A percentile compares a stretch with the other conserved stretches of the same genome.
Evolutionary conservation across 2,113 vertebrate species (phyloP).

Genomic region (Bothrops jararaca): DNA sequence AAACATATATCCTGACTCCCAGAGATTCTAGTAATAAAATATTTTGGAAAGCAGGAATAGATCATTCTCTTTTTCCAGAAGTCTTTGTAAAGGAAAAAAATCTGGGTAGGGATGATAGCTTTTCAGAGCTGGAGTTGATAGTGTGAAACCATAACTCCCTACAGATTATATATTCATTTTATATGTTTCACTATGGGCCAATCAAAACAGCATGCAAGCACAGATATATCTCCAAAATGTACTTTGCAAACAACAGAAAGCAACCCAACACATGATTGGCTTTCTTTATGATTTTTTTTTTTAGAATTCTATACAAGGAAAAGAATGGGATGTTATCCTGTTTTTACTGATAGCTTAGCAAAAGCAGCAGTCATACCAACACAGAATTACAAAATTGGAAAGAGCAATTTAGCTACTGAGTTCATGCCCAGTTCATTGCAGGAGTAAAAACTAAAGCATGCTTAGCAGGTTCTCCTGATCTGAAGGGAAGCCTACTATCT

Average conservation of each 20-base stretch:
- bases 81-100: constrained; percentile 19
- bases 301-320: neutral
- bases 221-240: neutral
- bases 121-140: neutral
- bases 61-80: constrained; percentile 29
- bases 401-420: neutral
- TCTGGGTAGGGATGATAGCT: neutral
- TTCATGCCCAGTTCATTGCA: neutral
- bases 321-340: neutral
- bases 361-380: neutral
- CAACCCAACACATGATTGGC: neutral
- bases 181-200: neutral
- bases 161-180: neutral
- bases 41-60: constrained; percentile 20
- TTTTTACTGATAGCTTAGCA: neutral
- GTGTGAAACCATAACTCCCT: neutral
- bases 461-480: neutral
- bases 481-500: neutral
- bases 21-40: constrained; percentile 41
- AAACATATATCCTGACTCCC: constrained; percentile 41
- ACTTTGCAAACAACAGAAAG: neutral
- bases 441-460: neutral
- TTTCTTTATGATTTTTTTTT: neutral
- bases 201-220: neutral
- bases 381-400: neutral